phyloP scores from a whole-genome alignment of 2,888 invertebrate genomes.

The Mycogona germanica region DNA sequence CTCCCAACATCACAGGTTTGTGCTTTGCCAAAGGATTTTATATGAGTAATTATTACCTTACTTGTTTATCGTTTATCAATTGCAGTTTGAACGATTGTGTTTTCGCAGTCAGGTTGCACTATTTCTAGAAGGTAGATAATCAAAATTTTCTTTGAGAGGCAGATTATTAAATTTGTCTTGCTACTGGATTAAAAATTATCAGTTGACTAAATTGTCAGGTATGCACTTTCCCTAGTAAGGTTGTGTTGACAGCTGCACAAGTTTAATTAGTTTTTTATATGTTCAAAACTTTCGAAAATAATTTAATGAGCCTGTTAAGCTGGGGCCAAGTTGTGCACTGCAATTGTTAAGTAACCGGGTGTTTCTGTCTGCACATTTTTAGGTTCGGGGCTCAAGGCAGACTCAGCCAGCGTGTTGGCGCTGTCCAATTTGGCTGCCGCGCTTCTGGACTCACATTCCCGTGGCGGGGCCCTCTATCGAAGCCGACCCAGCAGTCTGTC shows the following conservation, averaged over 20 bases:
- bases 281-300: background rate
- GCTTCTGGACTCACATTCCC: constrained; percentile 37
- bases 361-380: constrained; percentile 3
- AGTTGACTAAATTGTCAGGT: no score
- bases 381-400: constrained; percentile 8
- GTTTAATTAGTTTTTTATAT: background rate
- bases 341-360: no score
- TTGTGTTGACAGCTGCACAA: background rate
- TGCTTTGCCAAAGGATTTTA: no score
- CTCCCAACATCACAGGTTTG: constrained; percentile 37
- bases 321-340: background rate
- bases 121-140: no score
- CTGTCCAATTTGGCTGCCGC: constrained; percentile 44
- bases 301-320: background rate
- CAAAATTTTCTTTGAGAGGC: no score
- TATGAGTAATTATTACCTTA: no score
- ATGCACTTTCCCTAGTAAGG: no score
- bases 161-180: no score
- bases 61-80: no score
- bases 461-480: constrained; percentile 10
- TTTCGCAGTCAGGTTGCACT: no score
- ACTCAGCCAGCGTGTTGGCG: constrained; percentile 11
- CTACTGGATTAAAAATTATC: no score
- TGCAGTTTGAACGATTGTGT: no score
- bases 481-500: constrained; percentile 18